Evolutionary conservation across 1,140 invertebrate genomes (phyloP), one percentile per base, ranked within the genome.

Genomic region (Penaeus indicus): DNA sequence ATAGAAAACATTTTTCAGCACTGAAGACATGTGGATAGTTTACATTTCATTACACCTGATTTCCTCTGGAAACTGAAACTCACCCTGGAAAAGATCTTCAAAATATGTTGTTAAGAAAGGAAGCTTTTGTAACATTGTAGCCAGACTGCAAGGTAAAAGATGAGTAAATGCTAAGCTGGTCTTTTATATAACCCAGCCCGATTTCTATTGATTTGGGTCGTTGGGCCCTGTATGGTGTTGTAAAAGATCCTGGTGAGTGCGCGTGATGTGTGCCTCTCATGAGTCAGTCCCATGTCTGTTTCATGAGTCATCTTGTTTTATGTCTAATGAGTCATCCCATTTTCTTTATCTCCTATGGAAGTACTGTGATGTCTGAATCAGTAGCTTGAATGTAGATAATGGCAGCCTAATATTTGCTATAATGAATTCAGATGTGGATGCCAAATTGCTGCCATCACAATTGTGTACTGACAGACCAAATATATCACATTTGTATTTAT

Each of bases 401-500:
- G 85, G 85, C 85, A 79, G 77, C 54, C 78, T 27, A 47, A 78
- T 86, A 80, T 86, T 81, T 81, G 79, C 78, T 86, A 86, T 80
- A 67, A 86, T n/a, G 62, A 84, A 84, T 67, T 86, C 78, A 67
- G 62, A 67, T 86, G 62, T 60, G 78, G 85, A 86, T 81, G 85
- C 85, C 85, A 80, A 79, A 86, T 62, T 80, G 85, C 85, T 86
- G 85, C 85, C 85, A 81, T 80, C 78, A 86, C 77, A 79, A 81
- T 79, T 80, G n/a, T 86, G n/a, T 86, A 80, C 85, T 86, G 78
- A 86, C 78, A 77, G 72, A 77, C 85, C 79, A 86, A 80, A 81
- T 79, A 86, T 80, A 86, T 86, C 79, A 86, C 79, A 80, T 86
- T 86, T 86, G 85, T 86, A 86, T 86, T 86, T 86, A 86, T 86